Base-by-base conservation (phyloP, 2,888 invertebrate genomes). In the Isoperla grammatica region DNA sequence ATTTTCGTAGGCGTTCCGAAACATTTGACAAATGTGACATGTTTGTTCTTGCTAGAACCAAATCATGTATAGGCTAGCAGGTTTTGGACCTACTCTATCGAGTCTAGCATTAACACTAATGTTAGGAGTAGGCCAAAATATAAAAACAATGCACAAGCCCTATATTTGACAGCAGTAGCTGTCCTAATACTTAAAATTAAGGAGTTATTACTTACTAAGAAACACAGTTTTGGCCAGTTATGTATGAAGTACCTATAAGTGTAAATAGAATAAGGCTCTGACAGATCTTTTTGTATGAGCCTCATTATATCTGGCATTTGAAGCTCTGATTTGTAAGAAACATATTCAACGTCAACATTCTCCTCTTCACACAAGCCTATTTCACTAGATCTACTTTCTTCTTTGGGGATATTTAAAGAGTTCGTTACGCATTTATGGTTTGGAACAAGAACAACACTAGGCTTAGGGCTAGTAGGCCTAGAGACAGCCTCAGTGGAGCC, bases 171-270 rank as follows among this genome's bases (percentile, higher is more conserved):
- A n/a, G n/a, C n/a, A n/a, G n/a, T n/a, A n/a, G n/a, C n/a, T n/a
- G n/a, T n/a, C n/a, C n/a, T n/a, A n/a, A n/a, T n/a, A 29, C 17
- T 19, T 49, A 53, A 15, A 53, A 53, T 48, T 48, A 5, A 11
- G 4, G 9, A 19, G n/a, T 19, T 5, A 13, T 48, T 65, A 76
- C 84, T 80, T 77, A 89, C 89, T 81, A 99, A 79, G 79, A 95
- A 96, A 79, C 98, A 99, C 67, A 99, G 81, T 78, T 97, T 93
- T 74, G 98, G 98, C 99, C 99, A 99, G 77, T 98, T 98, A 76
- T 99, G 96, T 75, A 99, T 97, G 81, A 99, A 99, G 82, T 98
- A 99, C 79, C 99, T 87, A 81, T 99, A 99, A 29, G 99, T 99
- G 78, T 99, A 99, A 80, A 99, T 98, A 67, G 98, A 98, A 80